phyloP scores from a whole-genome alignment of 2,888 invertebrate genomes.

The Myopa testacea region DNA sequence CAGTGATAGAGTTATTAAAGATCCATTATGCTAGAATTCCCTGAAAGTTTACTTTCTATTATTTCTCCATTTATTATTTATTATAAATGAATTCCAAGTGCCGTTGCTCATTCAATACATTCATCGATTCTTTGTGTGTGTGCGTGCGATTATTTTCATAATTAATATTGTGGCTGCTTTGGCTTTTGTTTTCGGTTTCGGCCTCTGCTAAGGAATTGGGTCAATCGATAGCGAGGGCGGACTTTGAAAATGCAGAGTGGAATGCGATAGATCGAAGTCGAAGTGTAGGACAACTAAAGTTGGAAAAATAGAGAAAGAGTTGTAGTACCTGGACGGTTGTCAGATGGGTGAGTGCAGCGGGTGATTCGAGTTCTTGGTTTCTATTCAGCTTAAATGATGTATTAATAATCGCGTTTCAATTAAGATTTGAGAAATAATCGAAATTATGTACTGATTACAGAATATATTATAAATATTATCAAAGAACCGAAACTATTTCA shows the following conservation, averaged over 20 bases:
- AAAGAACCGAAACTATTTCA: too few species aligned
- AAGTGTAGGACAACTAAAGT: neutral
- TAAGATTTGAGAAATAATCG: too few species aligned
- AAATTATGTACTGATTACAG: too few species aligned
- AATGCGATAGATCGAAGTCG: slow-evolving; percentile 8
- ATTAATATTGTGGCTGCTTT: slow-evolving; percentile 28
- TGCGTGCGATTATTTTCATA: slow-evolving; percentile 24
- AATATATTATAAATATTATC: too few species aligned
- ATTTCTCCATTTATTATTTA: slow-evolving; percentile 50
- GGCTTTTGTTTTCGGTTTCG: slow-evolving; percentile 14
- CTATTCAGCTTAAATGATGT: too few species aligned
- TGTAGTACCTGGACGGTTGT: neutral
- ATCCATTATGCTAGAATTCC: too few species aligned
- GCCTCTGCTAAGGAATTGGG: slow-evolving; percentile 16
- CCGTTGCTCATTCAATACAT: neutral
- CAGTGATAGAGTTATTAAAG: too few species aligned
- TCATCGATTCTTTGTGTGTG: too few species aligned
- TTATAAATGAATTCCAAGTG: slow-evolving; percentile 54
- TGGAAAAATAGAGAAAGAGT: neutral
- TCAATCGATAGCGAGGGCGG: slow-evolving; percentile 29
- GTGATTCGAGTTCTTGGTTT: neutral
- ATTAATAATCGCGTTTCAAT: too few species aligned
- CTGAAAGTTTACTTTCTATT: too few species aligned
- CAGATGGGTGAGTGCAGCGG: neutral
- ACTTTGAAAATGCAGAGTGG: slow-evolving; percentile 16